Evolutionary conservation across 2,888 invertebrate genomes (phyloP).

Genomic region (Rhaphigaster nebulosa): DNA sequence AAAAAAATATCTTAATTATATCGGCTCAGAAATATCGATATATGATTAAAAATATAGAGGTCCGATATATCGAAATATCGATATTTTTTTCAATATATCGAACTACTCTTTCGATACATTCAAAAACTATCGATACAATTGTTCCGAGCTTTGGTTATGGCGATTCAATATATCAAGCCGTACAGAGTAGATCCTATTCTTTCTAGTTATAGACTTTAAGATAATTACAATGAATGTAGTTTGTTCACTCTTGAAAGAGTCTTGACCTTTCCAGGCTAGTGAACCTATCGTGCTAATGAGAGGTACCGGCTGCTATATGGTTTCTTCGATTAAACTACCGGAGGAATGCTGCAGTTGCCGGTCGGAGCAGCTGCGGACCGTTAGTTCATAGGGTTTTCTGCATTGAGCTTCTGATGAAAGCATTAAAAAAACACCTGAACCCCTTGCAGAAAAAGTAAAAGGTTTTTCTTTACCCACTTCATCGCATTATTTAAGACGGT

Average conservation of each 20-base stretch:
- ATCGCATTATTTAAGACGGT: no score
- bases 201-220: neutral
- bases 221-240: neutral
- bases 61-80: no score
- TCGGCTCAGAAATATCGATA: no score
- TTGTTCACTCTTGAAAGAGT: neutral
- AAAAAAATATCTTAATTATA: no score
- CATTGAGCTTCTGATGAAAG: neutral
- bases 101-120: no score
- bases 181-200: neutral
- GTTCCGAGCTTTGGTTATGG: no score
- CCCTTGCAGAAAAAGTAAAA: neutral
- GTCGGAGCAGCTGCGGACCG: neutral
- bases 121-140: no score
- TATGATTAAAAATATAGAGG: no score
- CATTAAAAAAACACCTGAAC: neutral
- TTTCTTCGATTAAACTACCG: slow-evolving; percentile 12
- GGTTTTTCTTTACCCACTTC: neutral
- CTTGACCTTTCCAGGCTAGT: neutral
- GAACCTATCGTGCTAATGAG: neutral
- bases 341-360: slow-evolving; percentile 2
- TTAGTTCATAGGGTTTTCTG: neutral
- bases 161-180: no score
- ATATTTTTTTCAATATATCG: no score
- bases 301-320: neutral